A percentile compares a stretch with the other conserved stretches of the same genome.
Conservation (phyloP, 2,888 invertebrate genomes). For the Apocheima hispidaria region DNA sequence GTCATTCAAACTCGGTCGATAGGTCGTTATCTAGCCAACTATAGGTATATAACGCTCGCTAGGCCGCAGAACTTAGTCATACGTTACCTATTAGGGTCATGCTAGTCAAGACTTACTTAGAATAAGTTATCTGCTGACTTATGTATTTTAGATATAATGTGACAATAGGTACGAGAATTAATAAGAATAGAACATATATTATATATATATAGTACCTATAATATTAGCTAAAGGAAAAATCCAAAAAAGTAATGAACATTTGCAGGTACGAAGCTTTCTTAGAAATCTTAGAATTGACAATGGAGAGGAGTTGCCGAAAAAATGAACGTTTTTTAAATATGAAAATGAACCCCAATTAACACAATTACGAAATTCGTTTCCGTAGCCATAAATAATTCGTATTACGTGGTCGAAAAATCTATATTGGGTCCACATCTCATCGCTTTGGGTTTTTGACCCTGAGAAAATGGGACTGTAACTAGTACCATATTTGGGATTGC, state of each 20-base stretch:
- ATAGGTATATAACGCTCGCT: conserved; percentile 5
- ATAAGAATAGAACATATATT: no score
- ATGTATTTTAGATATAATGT: not conserved
- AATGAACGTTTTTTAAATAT: not conserved
- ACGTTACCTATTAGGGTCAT: conserved; percentile 32
- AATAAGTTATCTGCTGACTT: not conserved
- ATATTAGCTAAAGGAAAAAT: not conserved
- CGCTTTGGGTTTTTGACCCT: conserved; percentile 15
- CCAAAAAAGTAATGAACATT: no score
- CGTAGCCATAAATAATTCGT: no score
- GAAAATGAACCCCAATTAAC: not conserved
- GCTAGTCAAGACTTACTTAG: conserved; percentile 24
- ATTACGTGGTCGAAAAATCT: not conserved
- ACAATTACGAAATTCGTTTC: no score
- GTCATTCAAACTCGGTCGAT: conserved; percentile 11
- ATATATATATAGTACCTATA: no score
- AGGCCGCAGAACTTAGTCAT: conserved; percentile 40
- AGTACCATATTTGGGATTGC: conserved; percentile 14
- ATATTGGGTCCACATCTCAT: conserved; percentile 2
- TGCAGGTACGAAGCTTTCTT: not conserved
- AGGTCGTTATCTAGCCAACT: no score
- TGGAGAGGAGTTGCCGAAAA: not conserved
- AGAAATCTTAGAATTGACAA: not conserved
- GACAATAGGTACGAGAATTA: not conserved
- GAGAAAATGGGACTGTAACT: conserved; percentile 9